Evolutionary conservation across 1,140 invertebrate genomes (phyloP), one percentile per base, ranked within the genome.

Genomic region (Bombus balteatus): DNA sequence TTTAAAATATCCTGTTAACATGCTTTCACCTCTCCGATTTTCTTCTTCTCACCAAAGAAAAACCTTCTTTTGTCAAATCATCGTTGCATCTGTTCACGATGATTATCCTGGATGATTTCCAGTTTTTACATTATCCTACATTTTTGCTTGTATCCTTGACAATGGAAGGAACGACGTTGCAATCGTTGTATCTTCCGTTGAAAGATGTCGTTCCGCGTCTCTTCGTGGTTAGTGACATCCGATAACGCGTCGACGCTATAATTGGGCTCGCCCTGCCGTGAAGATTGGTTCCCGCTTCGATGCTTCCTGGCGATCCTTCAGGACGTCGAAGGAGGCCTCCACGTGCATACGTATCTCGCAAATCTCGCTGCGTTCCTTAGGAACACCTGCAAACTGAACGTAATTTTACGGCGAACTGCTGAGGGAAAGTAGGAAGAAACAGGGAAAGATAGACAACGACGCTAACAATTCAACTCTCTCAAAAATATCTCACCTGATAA

Each of bases 401-500:
- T 68, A 90, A 91, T 92, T 92, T 92, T 90, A 80, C 82, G 89
- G 76, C 87, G 87, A 90, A 84, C 76, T 77, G 81, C 83, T 86
- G 78, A 22, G 1, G 5, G 1, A 53, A 53, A 53, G 5, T 22
- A 53, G 6, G 18, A 18, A 0, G 22, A 53, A 53, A 53, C 18
- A 53, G 6, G 89, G 86, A 92, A 90, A 92, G 91, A 92, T 89
- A 89, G 90, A 34, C 87, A 87, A 65, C 10, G 85, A 85, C 22
- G 25, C 83, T 9, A 32, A 34, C 13, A n/a, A 75, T 75, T 47
- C 43, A 57, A 18, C n/a, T 72, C 62, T 62, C 34, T 3, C 15
- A 10, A 32, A 28, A 18, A 62, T n/a, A 28, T 25, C 39, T 77
- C 15, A 22, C 4, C 37, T 13, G 22, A 22, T 28, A 62, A n/a